Conservation (phyloP, 2,113 vertebrate genomes). For the Lontra canadensis region DNA sequence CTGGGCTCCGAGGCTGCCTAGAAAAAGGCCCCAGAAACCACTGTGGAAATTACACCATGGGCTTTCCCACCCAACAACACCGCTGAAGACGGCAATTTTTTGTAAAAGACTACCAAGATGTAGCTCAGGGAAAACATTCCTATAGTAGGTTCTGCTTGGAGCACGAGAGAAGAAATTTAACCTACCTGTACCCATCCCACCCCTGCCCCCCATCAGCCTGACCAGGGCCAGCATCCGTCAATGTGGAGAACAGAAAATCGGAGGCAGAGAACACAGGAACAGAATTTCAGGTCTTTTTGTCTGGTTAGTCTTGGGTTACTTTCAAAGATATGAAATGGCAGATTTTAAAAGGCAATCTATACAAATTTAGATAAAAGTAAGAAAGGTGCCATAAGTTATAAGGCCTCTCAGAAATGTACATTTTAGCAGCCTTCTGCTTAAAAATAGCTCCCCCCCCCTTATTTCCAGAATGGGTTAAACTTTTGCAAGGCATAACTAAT, state of each 20-base stretch:
- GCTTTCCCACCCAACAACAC: not conserved
- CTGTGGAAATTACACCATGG: not conserved
- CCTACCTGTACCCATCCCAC: constrained; percentile 12
- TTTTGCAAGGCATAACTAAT: not conserved
- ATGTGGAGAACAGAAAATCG: accelerated
- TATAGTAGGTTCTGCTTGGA: not conserved
- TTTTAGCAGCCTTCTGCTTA: not conserved
- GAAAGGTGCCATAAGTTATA: not conserved
- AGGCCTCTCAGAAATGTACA: not conserved
- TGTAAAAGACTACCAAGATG: not conserved
- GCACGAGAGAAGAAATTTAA: not conserved
- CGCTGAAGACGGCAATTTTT: not conserved
- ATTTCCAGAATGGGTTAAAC: not conserved
- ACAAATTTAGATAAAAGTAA: not conserved
- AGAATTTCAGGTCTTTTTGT: not conserved
- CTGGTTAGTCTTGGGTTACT: not conserved
- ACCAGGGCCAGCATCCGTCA: not conserved
- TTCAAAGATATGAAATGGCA: not conserved
- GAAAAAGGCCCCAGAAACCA: not conserved
- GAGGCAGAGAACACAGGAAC: not conserved
- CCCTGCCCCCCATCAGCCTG: not conserved
- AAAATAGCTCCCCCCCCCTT: not conserved
- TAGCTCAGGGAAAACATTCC: not conserved
- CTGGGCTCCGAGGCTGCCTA: accelerated
- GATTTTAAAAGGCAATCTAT: not conserved